Conservation (phyloP, 2,888 invertebrate species). For the Linnaemya vulpina region DNA sequence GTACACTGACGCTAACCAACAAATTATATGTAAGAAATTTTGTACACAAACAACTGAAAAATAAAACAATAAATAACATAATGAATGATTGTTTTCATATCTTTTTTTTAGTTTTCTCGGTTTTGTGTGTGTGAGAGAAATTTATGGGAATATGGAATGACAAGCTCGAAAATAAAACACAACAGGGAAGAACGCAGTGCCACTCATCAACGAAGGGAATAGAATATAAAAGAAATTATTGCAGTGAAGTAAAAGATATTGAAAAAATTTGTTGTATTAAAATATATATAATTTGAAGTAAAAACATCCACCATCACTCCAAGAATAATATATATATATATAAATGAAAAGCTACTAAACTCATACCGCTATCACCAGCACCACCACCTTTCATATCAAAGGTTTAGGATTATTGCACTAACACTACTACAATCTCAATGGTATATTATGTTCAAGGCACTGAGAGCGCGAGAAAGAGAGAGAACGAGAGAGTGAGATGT, state of each 20-base stretch:
- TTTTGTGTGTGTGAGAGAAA: conserved; percentile 46
- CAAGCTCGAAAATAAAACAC: conserved; percentile 33
- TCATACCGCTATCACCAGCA: conserved; percentile 38
- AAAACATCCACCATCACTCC: conserved; percentile 66
- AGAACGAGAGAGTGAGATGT: neutral
- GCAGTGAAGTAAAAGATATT: conserved; percentile 37
- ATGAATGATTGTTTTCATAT: conserved; percentile 68
- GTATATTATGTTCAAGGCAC: conserved; percentile 31
- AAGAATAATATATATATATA: conserved; percentile 53
- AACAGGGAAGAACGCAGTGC: conserved; percentile 37
- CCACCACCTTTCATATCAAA: conserved; percentile 20
- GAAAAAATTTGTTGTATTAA: conserved; percentile 23
- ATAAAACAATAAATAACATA: conserved; percentile 67
- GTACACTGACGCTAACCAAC: conserved; percentile 27
- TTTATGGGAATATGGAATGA: conserved; percentile 58
- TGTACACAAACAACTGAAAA: conserved; percentile 44
- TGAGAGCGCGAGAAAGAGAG: conserved; percentile 58
- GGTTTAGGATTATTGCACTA: neutral
- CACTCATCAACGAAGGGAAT: conserved; percentile 34
- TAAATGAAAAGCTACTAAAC: conserved; percentile 20
- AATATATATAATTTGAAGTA: conserved; percentile 28
- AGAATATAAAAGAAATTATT: conserved; percentile 47
- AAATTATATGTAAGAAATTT: conserved; percentile 63
- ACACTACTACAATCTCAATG: neutral
- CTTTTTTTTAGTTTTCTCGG: neutral